Evolutionary conservation across 2,888 invertebrate genomes (phyloP).

Genomic region (Rhabditoides inermis): DNA sequence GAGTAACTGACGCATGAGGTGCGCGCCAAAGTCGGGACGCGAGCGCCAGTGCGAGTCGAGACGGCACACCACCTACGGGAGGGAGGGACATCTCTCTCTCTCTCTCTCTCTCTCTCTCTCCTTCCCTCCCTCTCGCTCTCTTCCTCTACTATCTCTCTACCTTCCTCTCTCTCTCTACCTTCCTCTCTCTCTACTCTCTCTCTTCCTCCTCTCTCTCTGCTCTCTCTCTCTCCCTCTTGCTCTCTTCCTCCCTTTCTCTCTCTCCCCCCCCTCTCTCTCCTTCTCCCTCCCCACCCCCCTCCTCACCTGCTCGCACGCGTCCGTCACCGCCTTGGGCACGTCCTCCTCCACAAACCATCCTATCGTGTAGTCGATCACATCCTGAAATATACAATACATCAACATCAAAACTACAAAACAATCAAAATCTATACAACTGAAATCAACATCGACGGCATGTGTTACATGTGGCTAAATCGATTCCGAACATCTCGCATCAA

Average conservation of each 20-base stretch:
- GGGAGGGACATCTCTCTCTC: not conserved
- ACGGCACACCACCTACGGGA: too few species aligned
- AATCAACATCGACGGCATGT: too few species aligned
- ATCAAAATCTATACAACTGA: not conserved
- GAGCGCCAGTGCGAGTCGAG: too few species aligned
- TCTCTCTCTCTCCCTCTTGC: not conserved
- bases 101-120: not conserved
- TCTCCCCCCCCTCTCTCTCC: too few species aligned
- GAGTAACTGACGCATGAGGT: too few species aligned
- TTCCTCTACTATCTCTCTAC: not conserved
- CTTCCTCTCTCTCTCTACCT: not conserved
- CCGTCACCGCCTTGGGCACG: too few species aligned
- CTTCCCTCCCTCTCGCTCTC: not conserved
- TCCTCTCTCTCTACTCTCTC: not conserved
- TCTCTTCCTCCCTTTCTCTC: slow-evolving; percentile 2
- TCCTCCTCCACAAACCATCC: slow-evolving; percentile 1
- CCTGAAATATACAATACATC: slow-evolving; percentile 3
- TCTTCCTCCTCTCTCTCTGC: not conserved
- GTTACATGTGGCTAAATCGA: too few species aligned
- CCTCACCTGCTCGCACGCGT: too few species aligned
- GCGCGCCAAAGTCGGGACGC: too few species aligned
- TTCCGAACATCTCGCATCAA: too few species aligned
- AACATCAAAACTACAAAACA: not conserved
- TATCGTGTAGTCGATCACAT: slow-evolving; percentile 1
- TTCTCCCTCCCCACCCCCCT: too few species aligned